Evolutionary conservation across 2,113 vertebrate genomes (phyloP), one percentile per base, ranked within the genome.

Genomic region (Oceanites oceanicus): DNA sequence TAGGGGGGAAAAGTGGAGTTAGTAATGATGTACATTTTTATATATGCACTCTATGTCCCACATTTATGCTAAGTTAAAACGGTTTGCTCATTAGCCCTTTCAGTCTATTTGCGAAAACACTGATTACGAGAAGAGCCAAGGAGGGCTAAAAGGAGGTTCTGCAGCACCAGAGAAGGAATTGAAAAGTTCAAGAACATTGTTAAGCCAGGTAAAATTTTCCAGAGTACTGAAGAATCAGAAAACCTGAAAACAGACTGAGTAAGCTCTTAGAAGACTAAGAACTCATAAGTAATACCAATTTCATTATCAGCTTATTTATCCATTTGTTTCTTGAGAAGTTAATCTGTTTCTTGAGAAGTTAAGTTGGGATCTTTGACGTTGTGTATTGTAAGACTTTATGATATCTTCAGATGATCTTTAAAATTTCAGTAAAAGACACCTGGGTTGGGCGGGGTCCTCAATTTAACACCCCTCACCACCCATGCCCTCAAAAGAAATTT

Each of bases 361-460:
- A n/a, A n/a, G 2, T 71, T 71, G 1, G 2, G 32, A 49, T 52
- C 38, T 73, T 93, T 50, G 20, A 21, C 3, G 4, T 53, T 74
- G 11, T 40, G 19, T 52, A 15, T 42, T 21, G 3, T 56, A 80
- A 74, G 40, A 21, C 8, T 47, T 92, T 13, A 34, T 14, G 8
- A 11, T 65, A 40, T 44, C 29, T 92, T 81, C 68, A 66, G 53
- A 40, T 9, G 23, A 56, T 50, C 26, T 65, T 72, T 73, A 49
- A 58, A 45, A 11, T 53, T 89, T 72, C 65, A 53, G 20, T 23
- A 25, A 63, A 92, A 75, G n/a, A n/a, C 12, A 49, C 10, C 3
- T 12, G 36, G 20, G 10, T 16, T 1, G 1, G 5, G 12, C 2
- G 2, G 23, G 4, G n/a, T 26, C 55, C 38, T 52, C n/a, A 84